Conservation (phyloP, 1,140 invertebrate species). For the Meloidogyne exigua region DNA sequence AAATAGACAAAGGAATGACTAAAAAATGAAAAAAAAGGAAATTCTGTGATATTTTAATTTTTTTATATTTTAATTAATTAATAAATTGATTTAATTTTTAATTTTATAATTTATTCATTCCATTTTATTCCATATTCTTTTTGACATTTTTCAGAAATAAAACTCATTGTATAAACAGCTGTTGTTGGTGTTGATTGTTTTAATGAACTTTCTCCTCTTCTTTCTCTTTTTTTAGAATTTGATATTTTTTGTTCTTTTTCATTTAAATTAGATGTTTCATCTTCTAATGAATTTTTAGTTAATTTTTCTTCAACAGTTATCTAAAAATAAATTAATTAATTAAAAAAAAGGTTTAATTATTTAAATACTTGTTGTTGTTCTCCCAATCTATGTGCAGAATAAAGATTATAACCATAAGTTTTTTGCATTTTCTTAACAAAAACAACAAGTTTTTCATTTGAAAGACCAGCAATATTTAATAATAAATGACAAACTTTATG, state of each 20-base stretch:
- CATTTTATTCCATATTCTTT: neutral
- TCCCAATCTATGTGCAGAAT: neutral
- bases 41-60: neutral
- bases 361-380: neutral
- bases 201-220: neutral
- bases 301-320: neutral
- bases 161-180: neutral
- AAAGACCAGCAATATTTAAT: constrained; percentile 7
- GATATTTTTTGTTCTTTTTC: neutral
- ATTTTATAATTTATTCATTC: neutral
- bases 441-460: neutral
- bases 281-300: neutral
- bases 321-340: no score
- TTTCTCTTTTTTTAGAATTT: neutral
- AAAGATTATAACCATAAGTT: constrained; percentile 4
- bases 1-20: neutral
- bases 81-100: no score
- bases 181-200: neutral
- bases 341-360: no score
- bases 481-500: constrained; percentile 25
- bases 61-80: neutral
- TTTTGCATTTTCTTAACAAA: neutral
- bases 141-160: neutral
- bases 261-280: neutral
- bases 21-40: neutral